Percentiles rank a stretch among this genome's conserved stretches.
These are phyloP conservation scores for Poecilia wingei DNA, from an alignment of 2,797 vertebrate species.

Conservation along the genomic window DNA sequence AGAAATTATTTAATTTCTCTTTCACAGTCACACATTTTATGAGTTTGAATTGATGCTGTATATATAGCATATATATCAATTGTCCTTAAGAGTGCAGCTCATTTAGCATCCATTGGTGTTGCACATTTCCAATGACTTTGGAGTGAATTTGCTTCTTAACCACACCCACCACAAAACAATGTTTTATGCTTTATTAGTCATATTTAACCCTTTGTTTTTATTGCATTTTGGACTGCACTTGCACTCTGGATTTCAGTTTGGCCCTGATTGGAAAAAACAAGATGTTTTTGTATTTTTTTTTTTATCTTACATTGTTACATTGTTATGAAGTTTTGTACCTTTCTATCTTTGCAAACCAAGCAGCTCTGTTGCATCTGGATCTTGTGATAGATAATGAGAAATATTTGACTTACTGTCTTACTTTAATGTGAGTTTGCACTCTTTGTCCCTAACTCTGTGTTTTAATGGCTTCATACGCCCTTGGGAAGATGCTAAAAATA, in stretches of 20 bases:
- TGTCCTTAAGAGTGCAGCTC: neutral
- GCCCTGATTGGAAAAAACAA: too few relatives aligned
- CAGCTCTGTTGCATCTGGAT: neutral
- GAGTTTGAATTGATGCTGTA: neutral
- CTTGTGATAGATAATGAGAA: too few relatives aligned
- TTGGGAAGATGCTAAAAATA: constrained; percentile 23
- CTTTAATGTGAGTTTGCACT: constrained; percentile 19
- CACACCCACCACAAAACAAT: neutral
- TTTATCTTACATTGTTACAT: too few relatives aligned
- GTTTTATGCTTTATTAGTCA: neutral
- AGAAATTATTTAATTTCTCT: neutral
- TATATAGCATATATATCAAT: neutral
- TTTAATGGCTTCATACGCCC: constrained; percentile 29
- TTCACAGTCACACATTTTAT: neutral
- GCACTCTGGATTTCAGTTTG: neutral
- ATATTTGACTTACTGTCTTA: constrained; percentile 15
- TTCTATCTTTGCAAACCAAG: neutral
- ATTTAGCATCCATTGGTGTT: neutral
- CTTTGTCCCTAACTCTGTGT: constrained; percentile 40
- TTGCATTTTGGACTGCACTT: neutral
- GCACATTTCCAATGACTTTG: neutral
- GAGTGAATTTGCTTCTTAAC: neutral
- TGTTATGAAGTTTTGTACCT: neutral
- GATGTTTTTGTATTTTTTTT: neutral
- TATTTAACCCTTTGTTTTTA: neutral